A percentile compares a stretch with the other conserved stretches of the same genome.
Evolutionary conservation across 2,113 vertebrate species (phyloP).

Genomic region (Aythya baeri): DNA sequence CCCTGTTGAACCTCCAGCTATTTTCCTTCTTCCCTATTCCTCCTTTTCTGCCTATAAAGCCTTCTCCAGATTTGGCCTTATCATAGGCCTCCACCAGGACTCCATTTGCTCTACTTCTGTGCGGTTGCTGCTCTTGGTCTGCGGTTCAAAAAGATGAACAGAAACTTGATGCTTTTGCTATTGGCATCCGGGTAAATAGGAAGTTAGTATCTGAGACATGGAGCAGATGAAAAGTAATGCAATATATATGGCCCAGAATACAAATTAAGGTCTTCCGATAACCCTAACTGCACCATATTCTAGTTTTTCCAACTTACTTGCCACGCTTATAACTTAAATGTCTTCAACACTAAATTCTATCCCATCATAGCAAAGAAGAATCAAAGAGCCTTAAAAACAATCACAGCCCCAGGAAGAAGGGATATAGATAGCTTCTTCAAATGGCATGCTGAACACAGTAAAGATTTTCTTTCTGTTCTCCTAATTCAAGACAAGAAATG

Average conservation of each 20-base stretch:
- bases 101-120: neutral
- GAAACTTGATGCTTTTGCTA: neutral
- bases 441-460: neutral
- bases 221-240: neutral
- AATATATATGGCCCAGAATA: neutral
- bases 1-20: rapidly evolving
- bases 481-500: neutral
- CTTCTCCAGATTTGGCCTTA: neutral
- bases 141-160: neutral
- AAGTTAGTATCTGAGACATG: neutral
- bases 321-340: neutral
- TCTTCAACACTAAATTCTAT: neutral
- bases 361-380: neutral
- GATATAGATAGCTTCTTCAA: neutral
- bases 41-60: neutral
- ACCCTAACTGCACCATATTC: neutral
- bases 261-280: neutral
- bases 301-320: neutral
- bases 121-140: neutral
- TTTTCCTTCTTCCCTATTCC: neutral
- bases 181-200: neutral
- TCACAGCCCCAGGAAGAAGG: neutral
- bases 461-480: neutral
- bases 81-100: rapidly evolving
- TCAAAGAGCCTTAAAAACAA: neutral